Percentiles rank a stretch among this genome's conserved stretches.
Conservation (phyloP, 2,113 vertebrate species). For the Mobula hypostoma region DNA sequence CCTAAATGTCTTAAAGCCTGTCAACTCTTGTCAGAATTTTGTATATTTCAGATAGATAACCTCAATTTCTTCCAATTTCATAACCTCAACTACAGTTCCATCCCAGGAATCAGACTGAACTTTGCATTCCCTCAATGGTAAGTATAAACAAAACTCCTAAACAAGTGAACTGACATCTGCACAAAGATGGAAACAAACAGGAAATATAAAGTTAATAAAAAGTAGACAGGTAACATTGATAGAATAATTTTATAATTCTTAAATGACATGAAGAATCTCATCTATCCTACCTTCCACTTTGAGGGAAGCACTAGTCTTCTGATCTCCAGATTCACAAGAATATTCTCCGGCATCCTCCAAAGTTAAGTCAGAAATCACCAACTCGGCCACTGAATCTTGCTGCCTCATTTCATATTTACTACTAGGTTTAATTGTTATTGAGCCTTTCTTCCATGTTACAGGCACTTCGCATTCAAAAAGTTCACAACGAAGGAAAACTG, state of each 20-base stretch:
- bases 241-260: background rate
- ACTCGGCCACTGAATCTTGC: slow-evolving; percentile 48
- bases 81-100: background rate
- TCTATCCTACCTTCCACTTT: slow-evolving; percentile 64
- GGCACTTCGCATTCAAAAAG: slow-evolving; percentile 47
- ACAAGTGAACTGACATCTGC: background rate
- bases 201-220: background rate
- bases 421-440: slow-evolving; percentile 46
- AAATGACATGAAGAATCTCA: background rate
- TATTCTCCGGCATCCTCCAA: slow-evolving; percentile 63
- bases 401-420: slow-evolving; percentile 55
- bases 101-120: background rate
- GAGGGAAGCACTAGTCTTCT: slow-evolving; percentile 59
- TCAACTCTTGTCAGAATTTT: too few relatives aligned
- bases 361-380: slow-evolving; percentile 55
- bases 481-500: slow-evolving; percentile 62
- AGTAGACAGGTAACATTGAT: background rate
- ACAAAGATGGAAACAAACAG: background rate
- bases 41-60: too few relatives aligned
- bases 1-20: too few relatives aligned
- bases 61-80: too few relatives aligned
- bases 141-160: background rate
- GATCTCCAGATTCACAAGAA: slow-evolving; percentile 63
- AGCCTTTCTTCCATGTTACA: slow-evolving; percentile 54
- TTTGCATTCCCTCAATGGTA: too few relatives aligned